A percentile compares a stretch with the other conserved stretches of the same genome.
Evolutionary conservation across 2,113 vertebrate genomes (phyloP).

Genomic region (Megaleporinus macrocephalus): DNA sequence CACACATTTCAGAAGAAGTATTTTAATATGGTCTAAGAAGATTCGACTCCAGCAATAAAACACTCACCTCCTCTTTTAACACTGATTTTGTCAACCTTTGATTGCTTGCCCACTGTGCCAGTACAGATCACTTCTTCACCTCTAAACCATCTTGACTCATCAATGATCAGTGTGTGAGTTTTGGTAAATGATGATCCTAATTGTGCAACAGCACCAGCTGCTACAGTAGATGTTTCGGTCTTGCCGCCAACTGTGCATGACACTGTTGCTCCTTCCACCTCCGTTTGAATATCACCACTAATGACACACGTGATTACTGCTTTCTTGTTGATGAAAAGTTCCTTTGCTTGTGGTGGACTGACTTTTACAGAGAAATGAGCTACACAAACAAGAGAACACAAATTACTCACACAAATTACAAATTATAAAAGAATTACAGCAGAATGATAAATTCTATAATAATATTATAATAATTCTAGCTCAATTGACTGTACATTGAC

Average conservation of each 20-base stretch:
- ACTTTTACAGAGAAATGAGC: neutral
- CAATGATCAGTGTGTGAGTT: neutral
- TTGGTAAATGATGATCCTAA: neutral
- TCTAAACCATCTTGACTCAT: neutral
- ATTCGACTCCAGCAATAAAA: no score
- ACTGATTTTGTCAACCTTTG: neutral
- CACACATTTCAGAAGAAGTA: no score
- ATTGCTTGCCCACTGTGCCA: neutral
- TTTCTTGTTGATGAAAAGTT: neutral
- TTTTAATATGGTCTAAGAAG: neutral
- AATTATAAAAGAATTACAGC: no score
- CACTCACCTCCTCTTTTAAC: neutral
- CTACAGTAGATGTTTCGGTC: no score
- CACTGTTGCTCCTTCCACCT: neutral
- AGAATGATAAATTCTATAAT: no score
- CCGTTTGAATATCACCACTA: neutral
- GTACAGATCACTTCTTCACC: neutral
- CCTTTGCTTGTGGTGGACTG: neutral
- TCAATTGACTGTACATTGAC: neutral
- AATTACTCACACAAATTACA: no score
- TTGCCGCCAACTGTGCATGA: neutral
- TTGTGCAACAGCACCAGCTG: neutral
- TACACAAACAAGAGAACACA: neutral
- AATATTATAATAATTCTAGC: no score
- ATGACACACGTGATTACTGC: slow-evolving; percentile 24